phyloP scores from a whole-genome alignment of 2,113 vertebrate species.

The Ia io region DNA sequence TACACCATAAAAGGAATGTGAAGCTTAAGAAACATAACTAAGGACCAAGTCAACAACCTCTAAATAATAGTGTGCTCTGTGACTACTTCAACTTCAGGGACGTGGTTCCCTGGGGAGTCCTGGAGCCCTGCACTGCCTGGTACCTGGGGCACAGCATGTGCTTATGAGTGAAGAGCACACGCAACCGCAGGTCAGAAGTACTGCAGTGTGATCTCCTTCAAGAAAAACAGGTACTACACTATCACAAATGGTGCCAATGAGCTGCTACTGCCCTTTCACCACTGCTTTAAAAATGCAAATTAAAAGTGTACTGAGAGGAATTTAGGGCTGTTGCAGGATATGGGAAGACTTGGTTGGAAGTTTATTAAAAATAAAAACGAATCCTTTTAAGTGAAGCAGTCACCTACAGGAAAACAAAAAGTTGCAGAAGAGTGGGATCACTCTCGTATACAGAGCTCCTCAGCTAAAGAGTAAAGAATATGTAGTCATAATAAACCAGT shows the following conservation, averaged over 20 bases:
- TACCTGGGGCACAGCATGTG: neutral
- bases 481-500: neutral
- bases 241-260: neutral
- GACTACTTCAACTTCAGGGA: neutral
- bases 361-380: neutral
- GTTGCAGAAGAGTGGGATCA: neutral
- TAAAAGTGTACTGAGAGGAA: constrained; percentile 9
- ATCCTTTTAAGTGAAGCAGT: neutral
- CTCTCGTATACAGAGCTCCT: neutral
- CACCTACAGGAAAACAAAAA: neutral
- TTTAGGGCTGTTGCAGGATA: neutral
- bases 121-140: neutral
- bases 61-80: neutral
- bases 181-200: neutral
- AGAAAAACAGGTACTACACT: neutral
- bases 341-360: neutral
- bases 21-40: constrained; percentile 22
- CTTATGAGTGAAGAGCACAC: neutral
- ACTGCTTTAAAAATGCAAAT: neutral
- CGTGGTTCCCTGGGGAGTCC: constrained; percentile 1
- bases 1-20: neutral
- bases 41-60: neutral
- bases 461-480: neutral
- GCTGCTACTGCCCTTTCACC: neutral
- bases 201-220: neutral